Evolutionary conservation across 2,888 invertebrate genomes (phyloP).

Genomic region (Ganaspis brasiliensis): DNA sequence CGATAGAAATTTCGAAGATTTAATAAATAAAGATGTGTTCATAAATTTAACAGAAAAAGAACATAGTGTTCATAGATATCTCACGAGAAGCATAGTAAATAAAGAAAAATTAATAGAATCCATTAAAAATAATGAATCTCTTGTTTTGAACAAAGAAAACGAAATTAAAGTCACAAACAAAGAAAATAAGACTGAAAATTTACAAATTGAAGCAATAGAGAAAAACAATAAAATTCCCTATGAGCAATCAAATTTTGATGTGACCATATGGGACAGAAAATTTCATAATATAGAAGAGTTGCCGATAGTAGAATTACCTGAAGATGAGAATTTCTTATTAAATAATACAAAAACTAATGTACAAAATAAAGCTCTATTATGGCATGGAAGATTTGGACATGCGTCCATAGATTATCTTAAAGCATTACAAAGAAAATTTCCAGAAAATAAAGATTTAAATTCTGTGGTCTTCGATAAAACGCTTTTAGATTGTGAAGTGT

Average conservation of each 20-base stretch:
- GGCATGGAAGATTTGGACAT: slow-evolving; percentile 64
- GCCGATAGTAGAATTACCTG: slow-evolving; percentile 34
- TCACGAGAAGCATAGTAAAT: slow-evolving; percentile 44
- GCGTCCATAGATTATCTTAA: slow-evolving; percentile 60
- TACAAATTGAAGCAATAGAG: slow-evolving; percentile 49
- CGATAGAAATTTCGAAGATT: no score
- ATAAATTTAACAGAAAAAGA: slow-evolving; percentile 38
- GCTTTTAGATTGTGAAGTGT: slow-evolving; percentile 61
- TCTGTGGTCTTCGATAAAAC: slow-evolving; percentile 57
- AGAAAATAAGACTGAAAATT: slow-evolving; percentile 4
- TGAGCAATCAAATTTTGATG: not conserved
- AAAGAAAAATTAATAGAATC: slow-evolving; percentile 19
- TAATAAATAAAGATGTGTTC: slow-evolving; percentile 16
- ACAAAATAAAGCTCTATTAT: slow-evolving; percentile 54
- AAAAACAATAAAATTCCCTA: slow-evolving; percentile 50
- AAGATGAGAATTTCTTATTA: slow-evolving; percentile 45
- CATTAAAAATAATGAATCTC: not conserved
- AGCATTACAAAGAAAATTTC: slow-evolving; percentile 54
- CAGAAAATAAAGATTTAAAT: slow-evolving; percentile 40
- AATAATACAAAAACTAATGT: slow-evolving; percentile 44
- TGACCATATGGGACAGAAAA: not conserved
- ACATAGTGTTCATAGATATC: slow-evolving; percentile 28
- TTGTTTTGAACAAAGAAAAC: not conserved
- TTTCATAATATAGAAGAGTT: slow-evolving; percentile 47
- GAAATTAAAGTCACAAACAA: slow-evolving; percentile 22